Evolutionary conservation across 92 coral and sea anemone genomes (phyloP).

Genomic region (Diadumene lineata): DNA sequence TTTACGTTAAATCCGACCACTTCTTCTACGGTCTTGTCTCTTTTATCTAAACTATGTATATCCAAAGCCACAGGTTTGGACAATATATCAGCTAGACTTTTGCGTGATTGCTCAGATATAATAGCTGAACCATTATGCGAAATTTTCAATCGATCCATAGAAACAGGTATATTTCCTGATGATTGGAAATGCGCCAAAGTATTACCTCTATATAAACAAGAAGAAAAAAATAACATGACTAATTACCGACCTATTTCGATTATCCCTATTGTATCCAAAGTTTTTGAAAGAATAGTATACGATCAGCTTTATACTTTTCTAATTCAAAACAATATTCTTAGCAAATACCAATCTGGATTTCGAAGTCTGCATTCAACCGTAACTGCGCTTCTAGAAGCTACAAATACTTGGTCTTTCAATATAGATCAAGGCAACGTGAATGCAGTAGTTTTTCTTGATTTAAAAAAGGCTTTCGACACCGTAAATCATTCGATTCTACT

Average conservation of each 20-base stretch:
- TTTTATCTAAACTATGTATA: slow-evolving; percentile 55
- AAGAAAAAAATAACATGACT: slow-evolving; percentile 18
- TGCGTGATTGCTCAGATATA: slow-evolving; percentile 57
- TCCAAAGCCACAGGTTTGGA: slow-evolving; percentile 62
- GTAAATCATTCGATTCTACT: not conserved
- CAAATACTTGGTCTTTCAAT: slow-evolving; percentile 10
- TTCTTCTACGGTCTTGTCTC: slow-evolving; percentile 37
- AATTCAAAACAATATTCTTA: not conserved
- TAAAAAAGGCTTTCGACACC: slow-evolving; percentile 15
- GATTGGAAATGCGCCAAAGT: slow-evolving; percentile 58
- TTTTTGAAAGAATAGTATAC: slow-evolving; percentile 47
- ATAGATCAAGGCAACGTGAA: slow-evolving; percentile 21
- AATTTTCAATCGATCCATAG: slow-evolving; percentile 45
- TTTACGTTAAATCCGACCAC: slow-evolving; percentile 7
- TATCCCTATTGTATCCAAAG: slow-evolving; percentile 41
- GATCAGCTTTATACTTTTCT: slow-evolving; percentile 38
- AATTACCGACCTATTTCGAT: slow-evolving; percentile 49
- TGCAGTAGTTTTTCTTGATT: slow-evolving; percentile 23
- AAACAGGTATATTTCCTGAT: slow-evolving; percentile 47
- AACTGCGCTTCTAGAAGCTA: slow-evolving; percentile 31
- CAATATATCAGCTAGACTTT: slow-evolving; percentile 50
- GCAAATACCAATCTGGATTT: slow-evolving; percentile 31
- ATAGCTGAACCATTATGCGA: slow-evolving; percentile 31
- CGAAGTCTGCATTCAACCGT: slow-evolving; percentile 24
- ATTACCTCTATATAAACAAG: slow-evolving; percentile 42